Evolutionary conservation across 2,797 vertebrate species (phyloP), one percentile per base, ranked within the genome.

Genomic region (Orientallactaga sibirica): DNA sequence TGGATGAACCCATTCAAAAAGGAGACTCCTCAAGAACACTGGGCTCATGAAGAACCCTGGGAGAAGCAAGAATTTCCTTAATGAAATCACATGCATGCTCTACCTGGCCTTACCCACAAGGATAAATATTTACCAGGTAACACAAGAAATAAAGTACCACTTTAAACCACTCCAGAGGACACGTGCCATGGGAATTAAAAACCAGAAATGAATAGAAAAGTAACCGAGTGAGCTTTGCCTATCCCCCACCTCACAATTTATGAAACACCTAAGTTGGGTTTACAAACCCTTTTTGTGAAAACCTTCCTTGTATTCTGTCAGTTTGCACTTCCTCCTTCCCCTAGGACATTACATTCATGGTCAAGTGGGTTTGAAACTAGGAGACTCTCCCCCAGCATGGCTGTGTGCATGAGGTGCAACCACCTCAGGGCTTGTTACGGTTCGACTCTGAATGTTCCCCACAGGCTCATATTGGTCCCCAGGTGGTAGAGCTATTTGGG

Each of bases 61-160:
- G 29, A 1, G 37, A 29, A 0, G 24, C 16, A 9, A 66, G 19
- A 14, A 1, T 29, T 52, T 68, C 41, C 33, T 9, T 3, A 76
- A 9, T 16, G 24, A 76, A 24, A 48, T 6, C 0, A 0, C 2
- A 16, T 25, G 55, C n/a, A 41, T 24, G n/a, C 25, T 70, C 15
- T 7, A 48, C 18, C 5, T 48, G 4, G 29, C 58, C 73, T 87
- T n/a, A n/a, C 19, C 70, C 61, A 12, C 37, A 74, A 77, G 61
- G 67, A 85, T 64, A 95, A 75, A 88, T 41, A 91, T 87, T 71
- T 87, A 55, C 27, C 62, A 88, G 55, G n/a, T 37, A n/a, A 83
- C 61, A 27, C 15, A 22, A 64, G 79, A 64, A 52, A 61, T 71
- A 4, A 91, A 86, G 43, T 43, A 16, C 12, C 74, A 37, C 33